Conservation (phyloP, 2,797 vertebrate species). For the Sebastes melanostomus region DNA sequence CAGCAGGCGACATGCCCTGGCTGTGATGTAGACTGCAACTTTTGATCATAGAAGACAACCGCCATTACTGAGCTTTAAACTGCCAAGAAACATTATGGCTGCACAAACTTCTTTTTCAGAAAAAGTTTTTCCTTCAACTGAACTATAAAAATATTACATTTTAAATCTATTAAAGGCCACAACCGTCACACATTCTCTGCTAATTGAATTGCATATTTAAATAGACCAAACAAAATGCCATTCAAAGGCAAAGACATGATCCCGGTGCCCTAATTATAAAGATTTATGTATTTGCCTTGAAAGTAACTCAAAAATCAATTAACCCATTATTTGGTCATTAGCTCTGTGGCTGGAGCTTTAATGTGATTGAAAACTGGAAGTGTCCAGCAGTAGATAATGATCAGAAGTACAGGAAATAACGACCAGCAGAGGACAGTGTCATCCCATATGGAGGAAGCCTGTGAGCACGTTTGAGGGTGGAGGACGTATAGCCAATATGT, state of each 20-base stretch:
- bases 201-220: not conserved
- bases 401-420: not conserved
- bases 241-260: not conserved
- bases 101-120: not conserved
- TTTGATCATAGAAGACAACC: conserved; percentile 5
- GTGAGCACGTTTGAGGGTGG: not conserved
- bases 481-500: not conserved
- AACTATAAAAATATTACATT: not conserved
- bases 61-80: not conserved
- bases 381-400: not conserved
- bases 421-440: conserved; percentile 58
- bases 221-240: not conserved
- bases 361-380: not conserved
- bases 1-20: conserved; percentile 23
- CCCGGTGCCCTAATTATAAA: not conserved
- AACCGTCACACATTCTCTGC: not conserved
- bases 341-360: not conserved
- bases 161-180: not conserved
- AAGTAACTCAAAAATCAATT: not conserved
- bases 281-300: not conserved
- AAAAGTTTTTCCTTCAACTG: not conserved
- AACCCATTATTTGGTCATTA: not conserved
- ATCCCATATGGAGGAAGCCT: not conserved
- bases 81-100: not conserved
- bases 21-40: not conserved